phyloP scores from a whole-genome alignment of 2,113 vertebrate genomes.

The Eleginops maclovinus region DNA sequence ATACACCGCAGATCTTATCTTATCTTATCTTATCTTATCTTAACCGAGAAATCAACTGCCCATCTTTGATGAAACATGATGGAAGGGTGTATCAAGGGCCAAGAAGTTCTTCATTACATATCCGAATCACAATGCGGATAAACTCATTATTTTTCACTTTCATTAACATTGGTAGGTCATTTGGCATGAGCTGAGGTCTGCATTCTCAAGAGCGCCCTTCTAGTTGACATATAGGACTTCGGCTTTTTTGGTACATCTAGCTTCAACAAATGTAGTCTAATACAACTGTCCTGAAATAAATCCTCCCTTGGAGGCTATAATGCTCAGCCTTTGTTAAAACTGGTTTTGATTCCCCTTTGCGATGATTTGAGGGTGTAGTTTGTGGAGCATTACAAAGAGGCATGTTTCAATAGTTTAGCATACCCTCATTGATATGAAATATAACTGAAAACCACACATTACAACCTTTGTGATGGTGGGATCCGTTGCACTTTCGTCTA shows the following conservation, averaged over 20 bases:
- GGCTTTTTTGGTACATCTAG: background rate
- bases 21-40: too few relatives aligned
- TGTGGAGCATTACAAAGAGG: background rate
- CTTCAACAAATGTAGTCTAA: background rate
- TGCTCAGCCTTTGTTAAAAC: background rate
- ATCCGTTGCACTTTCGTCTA: too few relatives aligned
- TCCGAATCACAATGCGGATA: too few relatives aligned
- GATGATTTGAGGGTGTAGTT: background rate
- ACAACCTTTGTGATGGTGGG: background rate
- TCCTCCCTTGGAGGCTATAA: background rate
- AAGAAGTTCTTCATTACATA: too few relatives aligned
- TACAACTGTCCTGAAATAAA: background rate
- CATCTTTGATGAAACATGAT: too few relatives aligned
- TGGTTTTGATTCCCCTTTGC: background rate
- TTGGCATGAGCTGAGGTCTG: too few relatives aligned
- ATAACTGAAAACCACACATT: background rate
- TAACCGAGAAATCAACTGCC: too few relatives aligned
- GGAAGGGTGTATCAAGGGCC: too few relatives aligned
- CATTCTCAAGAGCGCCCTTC: too few relatives aligned
- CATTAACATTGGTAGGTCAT: too few relatives aligned
- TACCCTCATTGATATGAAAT: background rate
- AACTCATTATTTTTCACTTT: too few relatives aligned
- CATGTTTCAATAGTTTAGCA: background rate
- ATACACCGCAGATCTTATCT: too few relatives aligned
- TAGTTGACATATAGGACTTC: background rate